Conservation (phyloP, 2,113 vertebrate species). For the Syngnathus floridae region DNA sequence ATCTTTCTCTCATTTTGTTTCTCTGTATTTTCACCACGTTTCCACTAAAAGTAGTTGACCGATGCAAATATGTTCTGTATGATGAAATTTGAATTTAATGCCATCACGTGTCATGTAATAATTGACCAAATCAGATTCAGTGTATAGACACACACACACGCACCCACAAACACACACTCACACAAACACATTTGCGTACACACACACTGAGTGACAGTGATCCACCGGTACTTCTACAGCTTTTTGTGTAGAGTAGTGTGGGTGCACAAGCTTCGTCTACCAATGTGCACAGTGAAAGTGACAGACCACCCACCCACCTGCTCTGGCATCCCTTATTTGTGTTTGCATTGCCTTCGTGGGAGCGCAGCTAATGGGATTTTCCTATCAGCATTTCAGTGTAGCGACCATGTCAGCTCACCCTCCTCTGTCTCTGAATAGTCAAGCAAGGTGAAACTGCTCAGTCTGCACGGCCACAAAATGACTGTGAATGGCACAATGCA, state of each 20-base stretch:
- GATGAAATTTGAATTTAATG: constrained; percentile 1
- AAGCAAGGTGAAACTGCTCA: constrained; percentile 35
- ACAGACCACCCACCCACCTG: constrained; percentile 69
- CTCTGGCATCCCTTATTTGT: constrained; percentile 53
- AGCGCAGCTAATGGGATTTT: constrained; percentile 68
- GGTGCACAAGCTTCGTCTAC: constrained; percentile 31
- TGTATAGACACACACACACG: neutral
- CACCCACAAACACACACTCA: constrained; percentile 16
- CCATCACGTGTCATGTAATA: neutral
- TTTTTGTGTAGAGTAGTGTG: constrained; percentile 20
- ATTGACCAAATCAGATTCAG: constrained; percentile 4
- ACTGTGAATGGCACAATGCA: constrained; percentile 33
- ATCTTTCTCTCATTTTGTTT: constrained; percentile 14
- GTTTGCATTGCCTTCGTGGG: constrained; percentile 55
- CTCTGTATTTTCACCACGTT: neutral
- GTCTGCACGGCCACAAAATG: constrained; percentile 24
- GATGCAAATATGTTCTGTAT: constrained; percentile 32
- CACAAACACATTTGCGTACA: constrained; percentile 6
- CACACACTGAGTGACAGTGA: constrained; percentile 21
- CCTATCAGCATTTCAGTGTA: constrained; percentile 59
- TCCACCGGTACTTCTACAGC: constrained; percentile 22
- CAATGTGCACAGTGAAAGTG: constrained; percentile 38
- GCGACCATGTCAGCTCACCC: constrained; percentile 57
- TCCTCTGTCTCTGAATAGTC: constrained; percentile 49
- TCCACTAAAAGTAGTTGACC: neutral